Conservation (phyloP, 2,888 invertebrate genomes). For the Morpho deidamia region DNA sequence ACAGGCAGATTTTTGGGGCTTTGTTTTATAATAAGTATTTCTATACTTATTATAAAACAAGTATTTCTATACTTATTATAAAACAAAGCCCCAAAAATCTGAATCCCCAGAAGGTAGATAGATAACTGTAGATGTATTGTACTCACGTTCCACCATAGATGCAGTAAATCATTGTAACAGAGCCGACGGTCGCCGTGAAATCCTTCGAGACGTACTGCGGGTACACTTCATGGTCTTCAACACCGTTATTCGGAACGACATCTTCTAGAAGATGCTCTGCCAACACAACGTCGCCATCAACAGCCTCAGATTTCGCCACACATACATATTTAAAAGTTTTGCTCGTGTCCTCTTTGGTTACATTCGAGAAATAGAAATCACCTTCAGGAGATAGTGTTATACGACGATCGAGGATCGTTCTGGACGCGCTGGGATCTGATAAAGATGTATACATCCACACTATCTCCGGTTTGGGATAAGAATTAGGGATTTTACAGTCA, state of each 20-base stretch:
- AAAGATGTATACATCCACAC: conserved; percentile 34
- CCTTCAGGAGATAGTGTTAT: conserved; percentile 38
- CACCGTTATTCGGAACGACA: not conserved
- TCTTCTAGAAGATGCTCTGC: conserved; percentile 30
- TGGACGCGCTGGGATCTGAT: too few species aligned
- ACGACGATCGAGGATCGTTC: conserved; percentile 23
- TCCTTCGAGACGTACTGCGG: conserved; percentile 50
- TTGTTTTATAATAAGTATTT: too few species aligned
- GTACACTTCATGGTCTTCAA: conserved; percentile 37
- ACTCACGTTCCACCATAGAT: conserved; percentile 65
- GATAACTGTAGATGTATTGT: too few species aligned
- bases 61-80: too few species aligned
- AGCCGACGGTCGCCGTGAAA: conserved; percentile 41
- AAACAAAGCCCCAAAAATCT: too few species aligned
- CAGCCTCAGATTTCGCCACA: conserved; percentile 10
- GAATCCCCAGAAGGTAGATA: too few species aligned
- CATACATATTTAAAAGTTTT: conserved; percentile 49
- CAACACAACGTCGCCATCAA: not conserved
- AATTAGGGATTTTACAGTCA: conserved; percentile 45
- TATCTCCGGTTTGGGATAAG: conserved; percentile 52
- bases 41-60: too few species aligned
- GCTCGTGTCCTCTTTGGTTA: conserved; percentile 42
- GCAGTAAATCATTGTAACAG: conserved; percentile 52
- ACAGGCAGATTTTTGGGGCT: too few species aligned
- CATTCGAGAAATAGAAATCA: conserved; percentile 51